phyloP scores from a whole-genome alignment of 2,888 invertebrate species.

The Drosophila rellima region DNA sequence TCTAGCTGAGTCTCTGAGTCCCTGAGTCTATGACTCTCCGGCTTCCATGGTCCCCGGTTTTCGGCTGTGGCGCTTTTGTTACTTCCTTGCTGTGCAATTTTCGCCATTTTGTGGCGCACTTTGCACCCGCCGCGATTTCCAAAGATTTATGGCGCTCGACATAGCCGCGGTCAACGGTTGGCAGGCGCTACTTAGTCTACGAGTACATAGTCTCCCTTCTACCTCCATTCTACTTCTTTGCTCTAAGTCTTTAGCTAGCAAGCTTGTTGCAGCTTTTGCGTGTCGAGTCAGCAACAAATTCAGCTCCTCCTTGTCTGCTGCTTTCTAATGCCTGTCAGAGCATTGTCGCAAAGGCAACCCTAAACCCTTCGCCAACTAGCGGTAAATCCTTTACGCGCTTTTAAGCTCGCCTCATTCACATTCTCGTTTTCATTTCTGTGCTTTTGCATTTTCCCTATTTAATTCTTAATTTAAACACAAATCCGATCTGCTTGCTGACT shows the following conservation, averaged over 20 bases:
- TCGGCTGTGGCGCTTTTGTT: slow-evolving; percentile 52
- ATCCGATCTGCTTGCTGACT: slow-evolving; percentile 75
- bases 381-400: slow-evolving; percentile 58
- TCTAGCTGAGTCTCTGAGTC: background rate
- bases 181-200: slow-evolving; percentile 52
- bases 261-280: slow-evolving; percentile 50
- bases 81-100: slow-evolving; percentile 71
- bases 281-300: slow-evolving; percentile 62
- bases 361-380: slow-evolving; percentile 46
- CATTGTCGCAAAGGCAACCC: slow-evolving; percentile 53
- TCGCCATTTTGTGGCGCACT: slow-evolving; percentile 64
- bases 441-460: slow-evolving; percentile 41
- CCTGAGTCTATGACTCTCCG: background rate
- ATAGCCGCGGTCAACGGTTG: slow-evolving; percentile 59
- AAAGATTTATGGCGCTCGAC: slow-evolving; percentile 82
- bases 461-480: slow-evolving; percentile 76
- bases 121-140: slow-evolving; percentile 75
- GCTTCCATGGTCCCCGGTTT: slow-evolving; percentile 1
- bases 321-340: slow-evolving; percentile 72
- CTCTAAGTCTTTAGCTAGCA: background rate
- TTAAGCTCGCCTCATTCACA: slow-evolving; percentile 43
- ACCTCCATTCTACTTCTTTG: background rate
- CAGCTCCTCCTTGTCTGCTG: slow-evolving; percentile 22
- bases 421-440: slow-evolving; percentile 35
- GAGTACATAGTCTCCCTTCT: slow-evolving; percentile 36